A percentile compares a stretch with the other conserved stretches of the same genome.
phyloP scores from a whole-genome alignment of 2,888 invertebrate species.

The Cephus pulcher region DNA sequence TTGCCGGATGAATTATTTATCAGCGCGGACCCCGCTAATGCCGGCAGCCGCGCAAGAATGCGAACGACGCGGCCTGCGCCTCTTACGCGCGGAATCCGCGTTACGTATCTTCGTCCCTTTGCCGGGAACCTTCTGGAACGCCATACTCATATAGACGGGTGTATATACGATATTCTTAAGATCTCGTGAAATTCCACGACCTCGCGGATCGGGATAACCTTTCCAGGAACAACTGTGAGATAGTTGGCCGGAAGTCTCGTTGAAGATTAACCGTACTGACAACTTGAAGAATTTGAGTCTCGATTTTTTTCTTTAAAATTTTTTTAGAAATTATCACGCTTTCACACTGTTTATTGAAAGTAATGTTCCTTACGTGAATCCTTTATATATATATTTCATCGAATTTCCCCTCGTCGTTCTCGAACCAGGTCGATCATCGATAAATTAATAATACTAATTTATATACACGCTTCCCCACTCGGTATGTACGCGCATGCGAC shows the following conservation, averaged over 20 bases:
- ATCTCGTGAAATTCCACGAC: background rate
- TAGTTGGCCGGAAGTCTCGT: background rate
- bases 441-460: background rate
- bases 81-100: background rate
- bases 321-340: background rate
- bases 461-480: background rate
- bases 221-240: background rate
- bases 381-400: no score
- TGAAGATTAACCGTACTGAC: background rate
- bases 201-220: background rate
- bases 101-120: background rate
- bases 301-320: background rate
- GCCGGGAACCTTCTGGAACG: background rate
- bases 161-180: background rate
- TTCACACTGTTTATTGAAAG: no score
- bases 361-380: no score
- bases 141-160: background rate
- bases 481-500: conserved; percentile 6
- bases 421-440: background rate
- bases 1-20: background rate
- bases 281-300: background rate
- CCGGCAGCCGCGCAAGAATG: background rate
- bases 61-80: background rate
- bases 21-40: background rate
- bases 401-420: background rate